Evolutionary conservation across 2,113 vertebrate genomes (phyloP).

Genomic region (Stomatorhinus ivindoensis): DNA sequence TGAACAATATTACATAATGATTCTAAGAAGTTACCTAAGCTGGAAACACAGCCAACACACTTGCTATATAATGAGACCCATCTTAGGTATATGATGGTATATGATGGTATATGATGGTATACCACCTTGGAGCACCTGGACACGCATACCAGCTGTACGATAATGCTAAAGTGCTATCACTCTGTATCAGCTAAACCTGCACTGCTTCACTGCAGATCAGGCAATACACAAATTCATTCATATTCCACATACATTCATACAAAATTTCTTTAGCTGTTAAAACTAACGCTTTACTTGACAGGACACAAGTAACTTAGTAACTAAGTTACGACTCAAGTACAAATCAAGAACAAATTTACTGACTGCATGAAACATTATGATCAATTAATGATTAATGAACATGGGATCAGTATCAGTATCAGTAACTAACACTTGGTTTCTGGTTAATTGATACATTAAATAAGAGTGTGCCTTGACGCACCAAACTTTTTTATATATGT

Average conservation of each 20-base stretch:
- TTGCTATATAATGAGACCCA: not conserved
- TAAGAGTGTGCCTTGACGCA: not conserved
- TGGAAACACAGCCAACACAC: not conserved
- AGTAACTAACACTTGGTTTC: not conserved
- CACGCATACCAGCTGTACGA: not conserved
- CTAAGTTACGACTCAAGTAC: not conserved
- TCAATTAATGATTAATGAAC: not conserved
- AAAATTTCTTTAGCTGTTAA: not conserved
- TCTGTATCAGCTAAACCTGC: not conserved
- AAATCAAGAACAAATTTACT: not conserved
- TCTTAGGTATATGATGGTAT: not conserved
- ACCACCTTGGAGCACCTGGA: not conserved
- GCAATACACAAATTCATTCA: not conserved
- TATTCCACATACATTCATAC: not conserved
- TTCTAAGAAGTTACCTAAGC: not conserved
- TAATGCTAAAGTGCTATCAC: not conserved
- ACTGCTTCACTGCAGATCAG: not conserved
- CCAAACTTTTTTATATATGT: too few species aligned
- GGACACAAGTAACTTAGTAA: not conserved
- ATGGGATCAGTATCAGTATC: not conserved
- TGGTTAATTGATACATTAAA: not conserved
- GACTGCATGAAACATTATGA: not conserved
- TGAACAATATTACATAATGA: not conserved
- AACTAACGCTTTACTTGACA: not conserved
- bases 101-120: too few species aligned